phyloP scores from a whole-genome alignment of 2,113 vertebrate genomes.

The Sinosuthora webbiana region DNA sequence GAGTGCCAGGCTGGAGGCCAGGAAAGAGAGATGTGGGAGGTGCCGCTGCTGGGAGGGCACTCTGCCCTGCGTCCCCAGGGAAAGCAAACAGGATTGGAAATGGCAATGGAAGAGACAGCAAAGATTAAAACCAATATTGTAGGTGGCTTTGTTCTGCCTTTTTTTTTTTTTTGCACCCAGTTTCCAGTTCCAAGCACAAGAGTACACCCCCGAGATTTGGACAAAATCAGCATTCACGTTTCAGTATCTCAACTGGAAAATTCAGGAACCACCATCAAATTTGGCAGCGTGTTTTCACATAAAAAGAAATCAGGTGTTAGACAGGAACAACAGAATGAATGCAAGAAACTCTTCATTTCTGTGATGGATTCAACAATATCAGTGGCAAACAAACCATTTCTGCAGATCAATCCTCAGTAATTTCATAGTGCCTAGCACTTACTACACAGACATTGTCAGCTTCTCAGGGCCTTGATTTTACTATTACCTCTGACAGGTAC shows the following conservation, averaged over 20 bases:
- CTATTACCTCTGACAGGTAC: not conserved
- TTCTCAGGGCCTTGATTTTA: not conserved
- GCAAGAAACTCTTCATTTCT: not conserved
- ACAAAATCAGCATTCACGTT: not conserved
- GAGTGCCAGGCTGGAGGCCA: not conserved
- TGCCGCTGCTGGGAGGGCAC: not conserved
- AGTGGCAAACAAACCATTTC: not conserved
- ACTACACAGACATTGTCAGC: not conserved
- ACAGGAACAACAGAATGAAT: not conserved
- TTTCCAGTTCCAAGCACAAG: not conserved
- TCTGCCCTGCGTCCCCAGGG: not conserved
- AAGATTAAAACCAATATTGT: not conserved
- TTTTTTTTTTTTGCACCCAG: not conserved
- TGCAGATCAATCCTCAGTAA: not conserved
- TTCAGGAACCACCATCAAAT: not conserved
- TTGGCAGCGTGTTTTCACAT: not conserved
- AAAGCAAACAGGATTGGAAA: fast-evolving
- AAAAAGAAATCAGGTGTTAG: not conserved
- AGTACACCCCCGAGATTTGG: not conserved
- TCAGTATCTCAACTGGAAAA: not conserved
- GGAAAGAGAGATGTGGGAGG: not conserved
- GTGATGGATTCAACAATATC: not conserved
- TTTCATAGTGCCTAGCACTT: not conserved
- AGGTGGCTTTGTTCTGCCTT: not conserved
- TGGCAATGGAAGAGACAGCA: not conserved